Conservation (phyloP, 2,113 vertebrate species). For the Hystrix cristata region DNA sequence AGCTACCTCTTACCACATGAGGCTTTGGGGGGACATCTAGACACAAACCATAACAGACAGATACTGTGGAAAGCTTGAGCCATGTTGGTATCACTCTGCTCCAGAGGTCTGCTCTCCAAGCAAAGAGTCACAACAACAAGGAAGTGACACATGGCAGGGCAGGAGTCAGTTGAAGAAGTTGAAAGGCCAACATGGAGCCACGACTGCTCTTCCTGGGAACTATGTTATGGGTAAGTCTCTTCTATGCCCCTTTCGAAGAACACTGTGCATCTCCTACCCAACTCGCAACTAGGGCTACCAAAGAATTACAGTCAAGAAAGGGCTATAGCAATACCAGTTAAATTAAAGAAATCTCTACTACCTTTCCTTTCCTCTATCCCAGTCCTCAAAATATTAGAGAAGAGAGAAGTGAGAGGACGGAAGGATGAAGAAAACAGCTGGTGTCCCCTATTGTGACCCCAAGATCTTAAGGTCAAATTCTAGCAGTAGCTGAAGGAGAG, state of each 20-base stretch:
- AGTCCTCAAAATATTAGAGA: slow-evolving; percentile 22
- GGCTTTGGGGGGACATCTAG: no score
- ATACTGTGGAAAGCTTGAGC: neutral
- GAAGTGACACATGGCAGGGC: neutral
- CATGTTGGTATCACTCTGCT: neutral
- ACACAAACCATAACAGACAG: neutral
- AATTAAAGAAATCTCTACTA: neutral
- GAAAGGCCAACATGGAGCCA: neutral
- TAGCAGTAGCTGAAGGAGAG: neutral
- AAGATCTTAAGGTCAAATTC: neutral
- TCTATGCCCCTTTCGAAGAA: neutral
- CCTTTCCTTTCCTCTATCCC: neutral
- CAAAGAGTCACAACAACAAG: neutral
- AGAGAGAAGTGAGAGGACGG: neutral
- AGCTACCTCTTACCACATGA: no score
- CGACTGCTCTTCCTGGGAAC: neutral
- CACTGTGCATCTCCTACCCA: neutral
- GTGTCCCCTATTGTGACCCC: neutral
- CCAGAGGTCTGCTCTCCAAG: neutral
- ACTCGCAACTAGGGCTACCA: neutral
- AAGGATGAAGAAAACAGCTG: neutral
- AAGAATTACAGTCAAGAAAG: neutral
- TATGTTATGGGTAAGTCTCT: neutral
- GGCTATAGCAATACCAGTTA: neutral
- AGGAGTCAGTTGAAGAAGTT: neutral